Conservation (phyloP, 2,797 vertebrate genomes). For the Naso thynnoides region DNA sequence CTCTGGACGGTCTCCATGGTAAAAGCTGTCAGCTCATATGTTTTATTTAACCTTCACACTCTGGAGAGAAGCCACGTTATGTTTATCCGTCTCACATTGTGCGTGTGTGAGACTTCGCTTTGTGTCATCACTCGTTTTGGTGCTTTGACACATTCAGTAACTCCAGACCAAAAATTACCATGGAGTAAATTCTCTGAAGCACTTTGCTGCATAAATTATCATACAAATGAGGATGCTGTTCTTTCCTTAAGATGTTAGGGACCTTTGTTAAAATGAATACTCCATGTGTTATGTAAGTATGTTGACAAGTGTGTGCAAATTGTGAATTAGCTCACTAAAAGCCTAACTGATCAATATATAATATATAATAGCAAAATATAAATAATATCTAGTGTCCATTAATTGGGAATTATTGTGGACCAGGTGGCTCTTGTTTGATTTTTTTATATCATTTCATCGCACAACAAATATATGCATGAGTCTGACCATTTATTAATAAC, state of each 20-base stretch:
- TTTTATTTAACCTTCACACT: constrained; percentile 68
- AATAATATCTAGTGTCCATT: not conserved
- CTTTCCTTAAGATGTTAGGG: constrained; percentile 21
- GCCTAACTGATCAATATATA: not conserved
- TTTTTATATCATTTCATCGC: not conserved
- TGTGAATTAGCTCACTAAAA: not conserved
- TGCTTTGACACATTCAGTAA: constrained; percentile 29
- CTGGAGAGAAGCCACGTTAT: constrained; percentile 34
- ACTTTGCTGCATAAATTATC: constrained; percentile 20
- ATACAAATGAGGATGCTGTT: constrained; percentile 2
- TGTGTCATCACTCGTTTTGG: not conserved
- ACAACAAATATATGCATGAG: not conserved
- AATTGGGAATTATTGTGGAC: not conserved
- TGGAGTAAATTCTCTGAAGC: not conserved
- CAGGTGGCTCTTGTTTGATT: not conserved
- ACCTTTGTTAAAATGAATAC: constrained; percentile 12
- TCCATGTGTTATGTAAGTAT: not conserved
- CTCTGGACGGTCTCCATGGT: constrained; percentile 71
- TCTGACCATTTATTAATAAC: not conserved
- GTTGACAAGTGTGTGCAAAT: not conserved
- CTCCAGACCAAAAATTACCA: not conserved
- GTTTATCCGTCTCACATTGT: constrained; percentile 45
- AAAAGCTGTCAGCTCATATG: constrained; percentile 64
- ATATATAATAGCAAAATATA: not conserved
- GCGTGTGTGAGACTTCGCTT: constrained; percentile 27